Percentiles rank a stretch among this genome's conserved stretches.
Evolutionary conservation across 2,113 vertebrate genomes (phyloP).

Genomic region (Acinonyx jubatus): DNA sequence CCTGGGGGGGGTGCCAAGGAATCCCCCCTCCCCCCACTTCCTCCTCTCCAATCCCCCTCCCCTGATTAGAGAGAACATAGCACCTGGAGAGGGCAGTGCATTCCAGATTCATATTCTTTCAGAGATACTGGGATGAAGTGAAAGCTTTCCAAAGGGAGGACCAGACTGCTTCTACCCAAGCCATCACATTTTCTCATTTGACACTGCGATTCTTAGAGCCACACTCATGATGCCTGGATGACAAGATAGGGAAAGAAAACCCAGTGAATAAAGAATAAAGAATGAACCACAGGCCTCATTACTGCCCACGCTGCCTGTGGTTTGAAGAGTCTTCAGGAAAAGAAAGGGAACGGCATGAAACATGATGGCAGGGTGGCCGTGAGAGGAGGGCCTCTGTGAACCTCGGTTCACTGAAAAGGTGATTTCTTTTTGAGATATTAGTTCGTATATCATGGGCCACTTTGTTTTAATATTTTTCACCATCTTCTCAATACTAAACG

Average conservation of each 20-base stretch:
- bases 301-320: too few relatives aligned
- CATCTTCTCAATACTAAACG: background rate
- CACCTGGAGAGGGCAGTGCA: rapidly evolving
- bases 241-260: background rate
- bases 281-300: background rate
- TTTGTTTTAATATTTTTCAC: background rate
- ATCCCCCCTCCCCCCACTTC: too few relatives aligned
- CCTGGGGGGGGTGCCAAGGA: background rate
- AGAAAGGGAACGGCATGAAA: background rate
- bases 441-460: background rate
- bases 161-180: background rate
- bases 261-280: background rate
- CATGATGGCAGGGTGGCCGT: rapidly evolving
- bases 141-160: background rate
- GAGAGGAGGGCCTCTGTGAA: background rate
- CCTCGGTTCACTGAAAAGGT: background rate
- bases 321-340: background rate
- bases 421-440: background rate
- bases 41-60: background rate
- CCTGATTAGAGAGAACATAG: background rate
- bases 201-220: background rate
- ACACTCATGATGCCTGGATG: background rate
- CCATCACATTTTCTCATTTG: background rate
- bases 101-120: background rate
- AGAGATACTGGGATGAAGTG: background rate